phyloP scores from a whole-genome alignment of 2,113 vertebrate genomes.

The Uria aalge region DNA sequence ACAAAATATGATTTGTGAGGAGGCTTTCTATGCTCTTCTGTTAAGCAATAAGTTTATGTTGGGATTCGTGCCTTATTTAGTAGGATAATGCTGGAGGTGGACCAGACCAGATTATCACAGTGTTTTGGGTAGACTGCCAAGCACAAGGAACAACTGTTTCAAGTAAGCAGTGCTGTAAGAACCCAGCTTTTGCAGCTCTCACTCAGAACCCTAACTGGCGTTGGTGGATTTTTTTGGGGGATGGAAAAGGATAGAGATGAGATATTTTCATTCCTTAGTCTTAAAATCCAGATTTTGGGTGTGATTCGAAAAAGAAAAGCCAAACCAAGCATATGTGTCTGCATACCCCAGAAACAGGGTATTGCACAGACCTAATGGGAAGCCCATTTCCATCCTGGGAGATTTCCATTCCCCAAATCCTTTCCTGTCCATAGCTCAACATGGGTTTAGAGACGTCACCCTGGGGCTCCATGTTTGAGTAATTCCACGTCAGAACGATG shows the following conservation, averaged over 20 bases:
- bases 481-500: neutral
- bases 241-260: neutral
- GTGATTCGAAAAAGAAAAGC: neutral
- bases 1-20: neutral
- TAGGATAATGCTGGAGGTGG: neutral
- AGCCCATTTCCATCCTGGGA: neutral
- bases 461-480: neutral
- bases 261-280: neutral
- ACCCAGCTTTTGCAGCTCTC: neutral
- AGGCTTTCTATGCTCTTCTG: neutral
- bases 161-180: neutral
- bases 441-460: neutral
- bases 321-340: neutral
- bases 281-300: neutral
- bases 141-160: neutral
- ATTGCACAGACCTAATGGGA: neutral
- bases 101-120: neutral
- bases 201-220: neutral
- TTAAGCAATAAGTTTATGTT: neutral
- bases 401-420: neutral
- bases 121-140: neutral
- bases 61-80: neutral
- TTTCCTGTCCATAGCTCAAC: neutral
- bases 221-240: accelerated
- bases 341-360: neutral